Evolutionary conservation across 2,797 vertebrate genomes (phyloP), one percentile per base, ranked within the genome.

Genomic region (Parotocinclus haroldoi): DNA sequence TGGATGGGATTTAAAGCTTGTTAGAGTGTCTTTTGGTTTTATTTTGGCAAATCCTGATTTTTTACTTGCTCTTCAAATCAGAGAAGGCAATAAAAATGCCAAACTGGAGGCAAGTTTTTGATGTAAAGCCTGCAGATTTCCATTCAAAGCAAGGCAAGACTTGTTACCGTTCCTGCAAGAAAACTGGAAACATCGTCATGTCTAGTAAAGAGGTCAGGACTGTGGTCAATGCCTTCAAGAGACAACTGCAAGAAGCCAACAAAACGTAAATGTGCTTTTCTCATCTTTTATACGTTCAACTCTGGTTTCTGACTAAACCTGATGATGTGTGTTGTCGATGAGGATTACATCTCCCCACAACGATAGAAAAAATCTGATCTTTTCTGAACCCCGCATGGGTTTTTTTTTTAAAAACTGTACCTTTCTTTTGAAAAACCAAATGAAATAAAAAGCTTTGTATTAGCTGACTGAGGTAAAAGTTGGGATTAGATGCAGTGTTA

Each of bases 41-140:
- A 16, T 50, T 1, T 10, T 13, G n/a, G n/a, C n/a, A n/a, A n/a
- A 42, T 18, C 12, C 7, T 3, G 9, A 3, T 18, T 54, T 9
- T 4, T 54, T 27, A 11, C 17, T 40, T 40, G 52, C 38, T 52
- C 7, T 54, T 14, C 1, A 9, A 51, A 53, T 14, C 12, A 66
- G 17, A 19, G 10, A 3, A 57, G 0, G 46, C 44, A 4, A 16
- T 5, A 13, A 12, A 58, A 1, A 10, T 8, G 0, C 42, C 48
- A 53, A 65, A 54, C n/a, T 93, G 92, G 92, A 80, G 84, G 16
- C 88, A 87, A 69, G 91, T 91, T 11, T 92, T 92, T 80, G 86
- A 81, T 0, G 75, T 69, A 1, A 84, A 1, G 40, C 86, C 84
- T 58, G 59, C 91, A 2, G 89, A 92, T 75, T 90, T 91, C 72